Evolutionary conservation across 2,888 invertebrate genomes (phyloP).

Genomic region (Pheosia gnoma): DNA sequence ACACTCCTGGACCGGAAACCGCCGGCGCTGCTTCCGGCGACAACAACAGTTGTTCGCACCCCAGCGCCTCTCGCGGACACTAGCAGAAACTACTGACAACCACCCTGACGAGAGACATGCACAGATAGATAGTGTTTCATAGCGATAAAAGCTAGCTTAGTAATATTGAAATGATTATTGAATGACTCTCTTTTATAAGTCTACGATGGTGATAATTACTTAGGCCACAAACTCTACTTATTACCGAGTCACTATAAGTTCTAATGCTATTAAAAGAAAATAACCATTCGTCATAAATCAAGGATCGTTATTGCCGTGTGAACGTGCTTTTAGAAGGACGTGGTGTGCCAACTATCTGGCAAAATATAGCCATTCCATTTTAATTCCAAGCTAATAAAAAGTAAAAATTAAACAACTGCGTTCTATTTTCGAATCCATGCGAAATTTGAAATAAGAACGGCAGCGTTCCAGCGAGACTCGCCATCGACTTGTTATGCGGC

Average conservation of each 20-base stretch:
- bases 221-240: too few relatives aligned
- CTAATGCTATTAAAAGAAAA: too few relatives aligned
- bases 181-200: too few relatives aligned
- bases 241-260: too few relatives aligned
- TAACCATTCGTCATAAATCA: too few relatives aligned
- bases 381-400: conserved; percentile 11
- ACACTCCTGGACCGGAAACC: conserved; percentile 74
- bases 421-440: conserved; percentile 67
- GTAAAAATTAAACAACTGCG: conserved; percentile 32
- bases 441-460: conserved; percentile 75
- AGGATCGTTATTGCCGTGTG: too few relatives aligned
- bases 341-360: not conserved
- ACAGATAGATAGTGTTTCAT: too few relatives aligned
- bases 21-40: conserved; percentile 76
- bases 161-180: too few relatives aligned
- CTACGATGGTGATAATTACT: too few relatives aligned
- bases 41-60: conserved; percentile 76
- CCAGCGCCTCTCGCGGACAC: conserved; percentile 77
- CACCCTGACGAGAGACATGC: conserved; percentile 8
- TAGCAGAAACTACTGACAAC: conserved; percentile 55
- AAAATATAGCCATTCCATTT: not conserved
- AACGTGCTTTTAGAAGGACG: not conserved
- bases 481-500: conserved; percentile 84
- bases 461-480: conserved; percentile 64
- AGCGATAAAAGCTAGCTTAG: too few relatives aligned